Evolutionary conservation across 2,113 vertebrate genomes (phyloP), one percentile per base, ranked within the genome.

Genomic region (Clarias magur): DNA sequence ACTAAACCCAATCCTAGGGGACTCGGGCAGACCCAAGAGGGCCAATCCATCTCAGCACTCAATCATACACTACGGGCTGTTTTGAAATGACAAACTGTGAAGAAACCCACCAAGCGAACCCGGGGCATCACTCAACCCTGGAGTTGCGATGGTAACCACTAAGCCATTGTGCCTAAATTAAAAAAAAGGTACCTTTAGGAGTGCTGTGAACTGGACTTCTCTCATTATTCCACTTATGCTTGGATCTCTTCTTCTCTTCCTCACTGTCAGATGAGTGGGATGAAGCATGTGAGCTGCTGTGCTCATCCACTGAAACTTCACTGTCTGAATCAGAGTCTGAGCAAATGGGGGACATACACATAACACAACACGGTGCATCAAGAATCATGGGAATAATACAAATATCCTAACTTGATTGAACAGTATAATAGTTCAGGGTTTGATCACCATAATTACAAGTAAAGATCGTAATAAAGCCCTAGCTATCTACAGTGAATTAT

Each of bases 261-360:
- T 97, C 97, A 0, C 96, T 97, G 91, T 97, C 97, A 0, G 97
- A 96, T 0, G 97, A 97, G 80, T 86, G 96, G 0, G 97, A 97
- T 9, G 97, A 98, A 27, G 96, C 96, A 0, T 95, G 97, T 0
- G 96, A 97, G 34, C 96, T 96, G 92, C 96, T 97, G 62, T 96
- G 95, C 1, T 97, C 97, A 1, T 97, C 97, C 0, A 95, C 91
- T 11, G 97, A 97, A 54, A 96, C 90, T 86, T 97, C 97, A 0
- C 96, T 97, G 90, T 98, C 97, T 0, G 97, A 97, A 91, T 98
- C 97, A 0, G 97, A 97, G 27, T 97, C 97, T 93, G 88, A 68
- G 30, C 19, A 48, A 73, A 27, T 82, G 16, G 83, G 4, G 38
- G 54, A 89, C 23, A 83, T n/a, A 82, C 57, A 82, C 62, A 62